phyloP scores from a whole-genome alignment of 2,797 vertebrate species.

The Intellagama lesueurii region DNA sequence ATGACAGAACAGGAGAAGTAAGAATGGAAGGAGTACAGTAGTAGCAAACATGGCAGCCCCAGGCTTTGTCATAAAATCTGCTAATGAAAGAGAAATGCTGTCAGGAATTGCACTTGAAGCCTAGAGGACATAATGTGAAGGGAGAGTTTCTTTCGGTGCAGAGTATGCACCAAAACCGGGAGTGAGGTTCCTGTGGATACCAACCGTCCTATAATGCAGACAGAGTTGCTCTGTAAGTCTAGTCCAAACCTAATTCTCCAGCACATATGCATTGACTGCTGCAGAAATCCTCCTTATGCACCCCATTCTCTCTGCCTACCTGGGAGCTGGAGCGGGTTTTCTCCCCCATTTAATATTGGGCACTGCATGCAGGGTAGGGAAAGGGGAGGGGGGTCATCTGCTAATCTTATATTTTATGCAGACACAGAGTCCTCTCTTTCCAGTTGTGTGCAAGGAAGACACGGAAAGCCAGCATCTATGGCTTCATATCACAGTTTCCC shows the following conservation, averaged over 20 bases:
- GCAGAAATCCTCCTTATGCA: constrained; percentile 60
- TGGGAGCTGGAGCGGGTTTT: constrained; percentile 62
- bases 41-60: neutral
- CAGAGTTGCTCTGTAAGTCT: constrained; percentile 23
- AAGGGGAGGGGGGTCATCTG: constrained; percentile 41
- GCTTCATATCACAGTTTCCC: constrained; percentile 42
- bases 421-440: constrained; percentile 48
- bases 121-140: neutral
- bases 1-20: neutral
- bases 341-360: constrained; percentile 48
- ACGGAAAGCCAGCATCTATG: constrained; percentile 32
- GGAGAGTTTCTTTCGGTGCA: rapidly evolving
- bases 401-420: constrained; percentile 20
- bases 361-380: constrained; percentile 52
- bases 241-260: constrained; percentile 48
- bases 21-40: too few relatives aligned
- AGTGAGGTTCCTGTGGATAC: constrained; percentile 25
- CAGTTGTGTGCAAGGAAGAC: constrained; percentile 48
- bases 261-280: constrained; percentile 48
- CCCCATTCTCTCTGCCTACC: constrained; percentile 57
- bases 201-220: constrained; percentile 27
- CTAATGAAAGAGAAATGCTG: neutral
- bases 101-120: neutral
- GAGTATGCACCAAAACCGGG: constrained; percentile 28
- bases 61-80: neutral